Base-by-base conservation (phyloP, 2,888 invertebrate genomes). In the Aphodius sticticus region DNA sequence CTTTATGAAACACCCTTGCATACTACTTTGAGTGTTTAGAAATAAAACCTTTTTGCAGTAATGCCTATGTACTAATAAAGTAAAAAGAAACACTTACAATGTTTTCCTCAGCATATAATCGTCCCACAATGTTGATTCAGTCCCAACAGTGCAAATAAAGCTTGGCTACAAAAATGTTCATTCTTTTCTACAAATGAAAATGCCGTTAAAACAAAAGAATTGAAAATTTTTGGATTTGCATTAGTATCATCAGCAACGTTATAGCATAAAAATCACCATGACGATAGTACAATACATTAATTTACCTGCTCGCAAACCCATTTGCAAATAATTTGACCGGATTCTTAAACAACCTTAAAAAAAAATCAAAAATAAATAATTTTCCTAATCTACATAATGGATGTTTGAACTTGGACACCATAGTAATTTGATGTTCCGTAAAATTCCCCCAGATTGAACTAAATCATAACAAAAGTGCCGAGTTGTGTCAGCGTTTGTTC, bases 401-500 rank as follows among this genome's bases (percentile, higher is more conserved):
- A 53, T 53, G 12, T 53, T 53, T 12, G 53, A 53, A 53, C 7
- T 53, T 12, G 7, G 7, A 5, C 53, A 53, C 53, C 1, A 53
- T 53, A 12, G 12, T 9, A 12, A 53, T 12, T 53, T 7, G 0
- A 53, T 53, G 53, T 53, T 53, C 12, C 53, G 12, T 53, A 12
- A 53, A 53, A 53, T 53, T 53, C 53, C 53, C 53, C 53, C 12
- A 53, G 53, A 53, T 5, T 1, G 53, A 53, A 53, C 53, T 53
- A 53, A 53, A 53, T 53, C 53, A 53, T 53, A 53, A 53, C 53
- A 53, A 53, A 53, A 53, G 53, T 53, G 53, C 53, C 53, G 53
- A 53, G 53, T 53, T 53, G 53, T 53, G 53, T 53, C 53, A 53
- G 12, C 53, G 26, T 26, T 26, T 53, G 53, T 12, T 38, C 12